These are phyloP conservation scores for Rhabdornis inornatus DNA, from an alignment of 2,113 vertebrate genomes.

Conservation along the genomic window DNA sequence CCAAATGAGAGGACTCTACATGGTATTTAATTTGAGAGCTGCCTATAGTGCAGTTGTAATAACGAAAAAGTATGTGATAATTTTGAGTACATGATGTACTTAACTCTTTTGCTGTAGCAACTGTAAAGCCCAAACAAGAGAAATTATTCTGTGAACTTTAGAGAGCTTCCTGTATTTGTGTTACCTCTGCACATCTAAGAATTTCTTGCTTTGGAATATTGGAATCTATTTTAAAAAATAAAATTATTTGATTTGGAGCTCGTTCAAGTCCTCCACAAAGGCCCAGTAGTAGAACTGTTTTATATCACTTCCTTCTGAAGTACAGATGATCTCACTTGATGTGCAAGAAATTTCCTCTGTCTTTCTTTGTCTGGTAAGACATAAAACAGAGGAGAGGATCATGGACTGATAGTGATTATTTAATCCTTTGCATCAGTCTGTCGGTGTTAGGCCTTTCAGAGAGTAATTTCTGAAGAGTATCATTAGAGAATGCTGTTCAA, in stretches of 20 bases:
- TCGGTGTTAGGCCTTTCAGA: not conserved
- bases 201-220: not conserved
- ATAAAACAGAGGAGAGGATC: not conserved
- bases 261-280: not conserved
- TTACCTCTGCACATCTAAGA: not conserved
- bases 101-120: not conserved
- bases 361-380: not conserved
- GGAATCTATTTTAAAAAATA: not conserved
- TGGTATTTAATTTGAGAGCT: conserved; percentile 13
- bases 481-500: not conserved
- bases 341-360: not conserved
- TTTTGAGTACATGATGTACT: not conserved
- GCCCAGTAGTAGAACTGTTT: not conserved
- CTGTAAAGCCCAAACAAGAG: not conserved
- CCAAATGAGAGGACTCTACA: not conserved
- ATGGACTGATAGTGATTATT: not conserved
- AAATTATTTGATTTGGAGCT: not conserved
- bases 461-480: not conserved
- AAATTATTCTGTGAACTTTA: not conserved
- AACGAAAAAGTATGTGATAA: not conserved
- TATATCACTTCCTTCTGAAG: not conserved
- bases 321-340: not conserved
- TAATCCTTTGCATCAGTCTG: not conserved
- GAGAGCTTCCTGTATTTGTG: not conserved
- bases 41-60: not conserved